Evolutionary conservation across 2,888 invertebrate species (phyloP).

Genomic region (Syrista parreyssii): DNA sequence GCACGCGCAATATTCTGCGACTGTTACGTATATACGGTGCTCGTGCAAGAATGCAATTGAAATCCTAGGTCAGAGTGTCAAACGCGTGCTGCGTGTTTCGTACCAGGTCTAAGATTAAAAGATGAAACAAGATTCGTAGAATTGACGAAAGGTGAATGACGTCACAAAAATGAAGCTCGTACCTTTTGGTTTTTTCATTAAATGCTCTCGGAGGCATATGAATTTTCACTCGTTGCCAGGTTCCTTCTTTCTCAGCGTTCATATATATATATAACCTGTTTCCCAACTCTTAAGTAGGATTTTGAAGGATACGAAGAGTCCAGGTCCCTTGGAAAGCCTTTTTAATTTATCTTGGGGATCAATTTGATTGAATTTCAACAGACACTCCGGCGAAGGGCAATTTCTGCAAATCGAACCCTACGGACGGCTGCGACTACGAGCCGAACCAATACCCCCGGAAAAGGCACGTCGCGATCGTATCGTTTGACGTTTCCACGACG

Average conservation of each 20-base stretch:
- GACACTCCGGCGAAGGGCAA: not conserved
- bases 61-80: no score
- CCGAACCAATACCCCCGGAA: not conserved
- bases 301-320: not conserved
- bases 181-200: not conserved
- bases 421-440: not conserved
- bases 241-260: not conserved
- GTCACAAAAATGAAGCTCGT: not conserved
- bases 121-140: conserved; percentile 21
- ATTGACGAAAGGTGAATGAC: not conserved
- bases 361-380: conserved; percentile 48
- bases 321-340: conserved; percentile 22
- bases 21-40: not conserved
- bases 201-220: not conserved
- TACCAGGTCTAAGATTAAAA: no score
- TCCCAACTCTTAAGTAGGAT: not conserved
- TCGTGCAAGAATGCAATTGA: not conserved
- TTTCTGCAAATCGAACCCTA: not conserved
- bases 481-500: not conserved
- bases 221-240: not conserved
- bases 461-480: not conserved
- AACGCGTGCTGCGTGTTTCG: no score
- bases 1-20: not conserved
- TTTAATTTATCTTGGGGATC: conserved; percentile 49
- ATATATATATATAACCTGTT: not conserved